Conservation (phyloP, 2,888 invertebrate genomes). For the Drosophila borealis region DNA sequence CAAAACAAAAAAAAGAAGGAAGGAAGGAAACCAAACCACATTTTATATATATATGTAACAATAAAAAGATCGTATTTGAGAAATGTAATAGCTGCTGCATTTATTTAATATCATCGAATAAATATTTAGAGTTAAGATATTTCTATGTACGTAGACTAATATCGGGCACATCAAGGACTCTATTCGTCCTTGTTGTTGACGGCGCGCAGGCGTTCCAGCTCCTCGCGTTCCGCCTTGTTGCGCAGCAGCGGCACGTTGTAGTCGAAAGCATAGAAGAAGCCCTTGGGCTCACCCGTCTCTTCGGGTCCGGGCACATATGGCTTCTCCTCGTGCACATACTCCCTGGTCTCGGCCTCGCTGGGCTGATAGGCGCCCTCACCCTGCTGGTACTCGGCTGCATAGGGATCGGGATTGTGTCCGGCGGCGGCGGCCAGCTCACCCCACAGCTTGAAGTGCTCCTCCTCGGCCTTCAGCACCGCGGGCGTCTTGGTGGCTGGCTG, state of each 20-base stretch:
- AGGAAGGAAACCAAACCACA: constrained; percentile 52
- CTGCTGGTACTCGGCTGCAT: constrained; percentile 82
- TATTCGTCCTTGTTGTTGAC: constrained; percentile 80
- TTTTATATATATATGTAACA: constrained; percentile 74
- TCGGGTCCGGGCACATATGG: constrained; percentile 84
- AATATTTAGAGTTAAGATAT: constrained; percentile 62
- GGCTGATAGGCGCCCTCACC: constrained; percentile 78
- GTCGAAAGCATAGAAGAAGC: constrained; percentile 90
- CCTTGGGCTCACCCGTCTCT: constrained; percentile 87
- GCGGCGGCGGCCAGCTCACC: constrained; percentile 87
- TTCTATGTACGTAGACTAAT: constrained; percentile 41
- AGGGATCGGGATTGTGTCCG: constrained; percentile 85
- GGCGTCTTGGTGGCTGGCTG: constrained; percentile 89
- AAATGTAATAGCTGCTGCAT: constrained; percentile 60
- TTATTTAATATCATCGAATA: constrained; percentile 62
- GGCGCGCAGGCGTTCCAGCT: constrained; percentile 81
- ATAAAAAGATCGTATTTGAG: constrained; percentile 52
- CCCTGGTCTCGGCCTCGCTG: constrained; percentile 74
- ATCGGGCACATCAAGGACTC: constrained; percentile 26
- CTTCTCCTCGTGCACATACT: constrained; percentile 82
- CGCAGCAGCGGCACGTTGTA: constrained; percentile 87
- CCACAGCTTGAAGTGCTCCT: constrained; percentile 89
- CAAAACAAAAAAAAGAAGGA: constrained; percentile 20
- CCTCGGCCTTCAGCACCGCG: constrained; percentile 89
- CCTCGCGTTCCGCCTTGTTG: constrained; percentile 83